A percentile compares a stretch with the other conserved stretches of the same genome.
phyloP scores from a whole-genome alignment of 2,113 vertebrate species.

The Bungarus multicinctus region DNA sequence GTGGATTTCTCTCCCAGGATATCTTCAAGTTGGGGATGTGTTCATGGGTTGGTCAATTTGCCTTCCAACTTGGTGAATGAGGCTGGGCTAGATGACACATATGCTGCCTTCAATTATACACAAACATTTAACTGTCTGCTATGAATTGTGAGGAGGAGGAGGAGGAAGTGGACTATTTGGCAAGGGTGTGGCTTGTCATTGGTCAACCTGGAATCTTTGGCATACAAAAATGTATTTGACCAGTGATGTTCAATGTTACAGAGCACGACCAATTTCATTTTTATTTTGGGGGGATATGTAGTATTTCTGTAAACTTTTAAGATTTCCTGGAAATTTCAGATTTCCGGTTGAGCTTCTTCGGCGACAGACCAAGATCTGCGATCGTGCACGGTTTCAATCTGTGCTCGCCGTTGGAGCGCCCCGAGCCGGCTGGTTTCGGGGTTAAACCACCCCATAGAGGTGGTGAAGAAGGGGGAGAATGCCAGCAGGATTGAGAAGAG shows the following conservation, averaged over 20 bases:
- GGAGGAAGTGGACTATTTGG: not conserved
- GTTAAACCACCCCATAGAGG: no score
- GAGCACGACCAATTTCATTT: not conserved
- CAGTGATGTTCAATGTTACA: not conserved
- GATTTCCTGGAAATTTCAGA: not conserved
- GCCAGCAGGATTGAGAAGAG: no score
- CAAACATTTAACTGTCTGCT: not conserved
- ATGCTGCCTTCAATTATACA: not conserved
- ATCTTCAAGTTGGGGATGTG: not conserved
- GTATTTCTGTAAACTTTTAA: not conserved
- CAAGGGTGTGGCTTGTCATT: not conserved
- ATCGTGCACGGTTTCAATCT: no score
- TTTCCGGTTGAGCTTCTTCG: no score
- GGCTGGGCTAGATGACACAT: not conserved
- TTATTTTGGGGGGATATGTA: not conserved
- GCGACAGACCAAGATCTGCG: no score
- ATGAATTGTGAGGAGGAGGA: not conserved
- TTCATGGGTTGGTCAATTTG: not conserved
- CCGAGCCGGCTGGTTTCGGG: no score
- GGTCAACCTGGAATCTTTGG: not conserved
- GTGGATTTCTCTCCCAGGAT: not conserved
- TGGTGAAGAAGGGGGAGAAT: no score
- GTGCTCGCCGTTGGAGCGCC: no score
- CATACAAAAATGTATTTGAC: not conserved
- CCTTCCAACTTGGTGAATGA: not conserved